These are phyloP conservation scores for Philotrypesis tridentata DNA, from an alignment of 1,140 invertebrate genomes.

Conservation along the genomic window DNA sequence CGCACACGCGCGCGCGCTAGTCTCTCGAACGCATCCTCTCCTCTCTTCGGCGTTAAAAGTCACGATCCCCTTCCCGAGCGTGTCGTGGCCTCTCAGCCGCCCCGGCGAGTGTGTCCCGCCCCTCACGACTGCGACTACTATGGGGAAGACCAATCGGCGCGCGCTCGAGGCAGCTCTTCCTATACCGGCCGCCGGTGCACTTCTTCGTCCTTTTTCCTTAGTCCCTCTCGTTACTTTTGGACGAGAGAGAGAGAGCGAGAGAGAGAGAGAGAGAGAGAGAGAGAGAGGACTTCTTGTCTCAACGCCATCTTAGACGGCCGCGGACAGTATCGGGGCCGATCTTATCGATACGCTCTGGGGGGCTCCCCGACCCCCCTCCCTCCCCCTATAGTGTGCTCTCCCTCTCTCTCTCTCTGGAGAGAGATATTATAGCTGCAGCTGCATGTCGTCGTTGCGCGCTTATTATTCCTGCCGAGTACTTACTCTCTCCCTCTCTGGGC, in stretches of 20 bases:
- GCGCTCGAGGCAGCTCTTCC: constrained; percentile 16
- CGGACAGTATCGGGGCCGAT: constrained; percentile 58
- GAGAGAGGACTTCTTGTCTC: constrained; percentile 64
- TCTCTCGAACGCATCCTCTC: not conserved
- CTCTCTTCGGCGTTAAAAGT: constrained; percentile 56
- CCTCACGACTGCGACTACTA: constrained; percentile 53
- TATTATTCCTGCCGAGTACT: not conserved
- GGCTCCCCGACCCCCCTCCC: not conserved
- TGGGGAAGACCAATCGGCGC: constrained; percentile 60
- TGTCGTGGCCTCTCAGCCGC: not conserved
- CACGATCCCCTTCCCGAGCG: constrained; percentile 50
- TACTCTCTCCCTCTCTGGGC: too few species aligned
- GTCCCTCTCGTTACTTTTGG: constrained; percentile 3
- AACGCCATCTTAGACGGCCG: constrained; percentile 67
- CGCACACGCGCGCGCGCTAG: too few species aligned
- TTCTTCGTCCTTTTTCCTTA: constrained; percentile 47
- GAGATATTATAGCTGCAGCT: not conserved
- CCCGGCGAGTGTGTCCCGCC: constrained; percentile 62
- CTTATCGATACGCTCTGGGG: constrained; percentile 56
- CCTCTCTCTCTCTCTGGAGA: not conserved
- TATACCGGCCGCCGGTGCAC: constrained; percentile 37
- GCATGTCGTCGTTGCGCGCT: not conserved
- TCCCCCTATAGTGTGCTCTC: constrained; percentile 5
- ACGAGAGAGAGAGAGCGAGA: too few species aligned
- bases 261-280: too few species aligned